Evolutionary conservation across 2,797 vertebrate genomes (phyloP), one percentile per base, ranked within the genome.

Genomic region (Hoplostethus atlanticus): DNA sequence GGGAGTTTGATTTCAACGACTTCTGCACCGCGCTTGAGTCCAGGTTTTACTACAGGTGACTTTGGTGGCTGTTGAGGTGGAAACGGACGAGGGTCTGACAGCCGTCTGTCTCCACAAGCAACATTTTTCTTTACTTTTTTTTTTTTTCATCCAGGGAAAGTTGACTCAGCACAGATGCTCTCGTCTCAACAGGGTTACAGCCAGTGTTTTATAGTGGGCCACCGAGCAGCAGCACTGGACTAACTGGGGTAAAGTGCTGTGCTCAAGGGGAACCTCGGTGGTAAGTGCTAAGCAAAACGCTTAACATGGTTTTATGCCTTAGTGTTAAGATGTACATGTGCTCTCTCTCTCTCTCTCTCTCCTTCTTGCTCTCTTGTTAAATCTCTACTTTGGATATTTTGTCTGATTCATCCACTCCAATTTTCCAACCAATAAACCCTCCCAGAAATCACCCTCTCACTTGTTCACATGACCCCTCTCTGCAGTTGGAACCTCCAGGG

Each of bases 381-480:
- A 3, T 17, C 6, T 42, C 48, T 31, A 9, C 59, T 54, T n/a
- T 70, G 25, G 71, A 0, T 71, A n/a, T 58, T 53, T 30, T 25
- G 63, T 76, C 31, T 64, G 69, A 81, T 71, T 62, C 59, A 69
- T 84, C 79, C 66, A 76, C 72, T 77, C 63, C 50, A 7, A 80
- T 76, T 53, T 83, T 73, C 73, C 76, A 40, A 58, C 71, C 21
- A 4, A 76, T 69, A 71, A 87, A 79, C 76, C 54, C 51, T 62
- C 68, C 63, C 59, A 1, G 44, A 76, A 5, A 60, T 77, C 69
- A 36, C 52, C 59, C 44, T 63, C 42, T 59, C 34, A 2, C 44
- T 64, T 46, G 51, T 70, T 63, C 57, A 44, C 38, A 52, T 21
- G 17, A 53, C 47, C 74, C 34, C 64, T 54, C 53, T 56, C n/a